Conservation (phyloP, 1,140 invertebrate genomes). For the Oryctes rhinoceros region DNA sequence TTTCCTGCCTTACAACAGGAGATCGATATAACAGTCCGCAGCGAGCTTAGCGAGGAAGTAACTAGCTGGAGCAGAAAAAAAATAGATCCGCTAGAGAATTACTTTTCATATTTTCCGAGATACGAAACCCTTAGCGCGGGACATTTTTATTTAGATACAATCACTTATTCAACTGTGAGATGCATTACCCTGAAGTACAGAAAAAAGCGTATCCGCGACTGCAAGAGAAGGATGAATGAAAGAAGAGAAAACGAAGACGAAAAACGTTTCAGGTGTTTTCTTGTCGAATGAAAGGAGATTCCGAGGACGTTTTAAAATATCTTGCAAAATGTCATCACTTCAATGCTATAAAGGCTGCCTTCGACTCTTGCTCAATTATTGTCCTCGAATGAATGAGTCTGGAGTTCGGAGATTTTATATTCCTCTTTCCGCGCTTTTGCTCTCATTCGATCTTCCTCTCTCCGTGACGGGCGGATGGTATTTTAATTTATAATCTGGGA, state of each 20-base stretch:
- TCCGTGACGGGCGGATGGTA: background rate
- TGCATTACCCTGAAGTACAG: background rate
- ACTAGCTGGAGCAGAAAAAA: background rate
- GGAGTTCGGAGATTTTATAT: slow-evolving; percentile 31
- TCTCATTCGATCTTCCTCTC: background rate
- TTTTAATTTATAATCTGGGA: slow-evolving; percentile 39
- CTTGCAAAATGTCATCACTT: slow-evolving; percentile 40
- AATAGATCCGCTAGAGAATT: slow-evolving; percentile 25
- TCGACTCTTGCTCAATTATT: slow-evolving; percentile 39
- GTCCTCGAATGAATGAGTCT: slow-evolving; percentile 34
- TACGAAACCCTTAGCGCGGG: background rate
- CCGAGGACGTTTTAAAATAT: slow-evolving; percentile 29
- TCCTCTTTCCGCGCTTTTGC: slow-evolving; percentile 16
- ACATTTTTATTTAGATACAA: slow-evolving; percentile 25
- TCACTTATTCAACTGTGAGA: background rate
- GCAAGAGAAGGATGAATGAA: background rate
- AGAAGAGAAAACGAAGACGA: background rate
- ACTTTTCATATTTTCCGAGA: slow-evolving; percentile 27
- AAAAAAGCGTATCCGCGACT: background rate
- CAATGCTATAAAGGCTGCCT: slow-evolving; percentile 36
- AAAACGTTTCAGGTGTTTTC: slow-evolving; percentile 35
- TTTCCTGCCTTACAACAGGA: slow-evolving; percentile 4
- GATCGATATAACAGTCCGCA: slow-evolving; percentile 1
- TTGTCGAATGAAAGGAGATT: background rate
- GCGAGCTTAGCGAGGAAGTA: background rate